Conservation (phyloP, 2,888 invertebrate genomes). For the Hyposoter dolosus region DNA sequence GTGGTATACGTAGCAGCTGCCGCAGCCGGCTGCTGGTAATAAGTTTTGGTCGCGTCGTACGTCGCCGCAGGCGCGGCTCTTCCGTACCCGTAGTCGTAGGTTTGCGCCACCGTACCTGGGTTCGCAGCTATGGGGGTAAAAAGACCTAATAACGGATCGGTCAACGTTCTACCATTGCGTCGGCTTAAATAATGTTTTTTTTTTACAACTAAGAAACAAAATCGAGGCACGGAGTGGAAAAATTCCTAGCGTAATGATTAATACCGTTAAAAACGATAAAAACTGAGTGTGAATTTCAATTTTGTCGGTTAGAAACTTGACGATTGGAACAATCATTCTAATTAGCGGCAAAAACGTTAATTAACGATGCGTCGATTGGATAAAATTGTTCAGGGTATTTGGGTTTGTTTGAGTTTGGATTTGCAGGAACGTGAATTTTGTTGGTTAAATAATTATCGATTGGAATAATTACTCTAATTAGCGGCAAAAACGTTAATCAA, state of each 20-base stretch:
- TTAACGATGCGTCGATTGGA: no score
- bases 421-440: no score
- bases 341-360: no score
- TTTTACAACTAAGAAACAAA: neutral
- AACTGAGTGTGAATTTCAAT: no score
- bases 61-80: constrained; percentile 88
- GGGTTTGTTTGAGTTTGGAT: no score
- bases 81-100: constrained; percentile 90
- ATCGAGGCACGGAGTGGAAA: neutral
- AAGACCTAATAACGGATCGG: constrained; percentile 73
- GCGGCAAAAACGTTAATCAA: neutral
- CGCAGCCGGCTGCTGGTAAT: constrained; percentile 93
- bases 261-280: no score
- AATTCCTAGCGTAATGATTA: neutral
- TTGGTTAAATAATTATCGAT: neutral
- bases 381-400: no score
- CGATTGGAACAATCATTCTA: no score
- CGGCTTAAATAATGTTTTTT: constrained; percentile 43
- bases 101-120: constrained; percentile 86
- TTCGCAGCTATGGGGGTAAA: constrained; percentile 79
- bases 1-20: constrained; percentile 89
- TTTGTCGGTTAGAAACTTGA: no score
- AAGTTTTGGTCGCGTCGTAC: constrained; percentile 93
- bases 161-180: constrained; percentile 71
- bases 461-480: neutral